Evolutionary conservation across 2,797 vertebrate species (phyloP), one percentile per base, ranked within the genome.

Genomic region (Xiphorhynchus erythropygius): DNA sequence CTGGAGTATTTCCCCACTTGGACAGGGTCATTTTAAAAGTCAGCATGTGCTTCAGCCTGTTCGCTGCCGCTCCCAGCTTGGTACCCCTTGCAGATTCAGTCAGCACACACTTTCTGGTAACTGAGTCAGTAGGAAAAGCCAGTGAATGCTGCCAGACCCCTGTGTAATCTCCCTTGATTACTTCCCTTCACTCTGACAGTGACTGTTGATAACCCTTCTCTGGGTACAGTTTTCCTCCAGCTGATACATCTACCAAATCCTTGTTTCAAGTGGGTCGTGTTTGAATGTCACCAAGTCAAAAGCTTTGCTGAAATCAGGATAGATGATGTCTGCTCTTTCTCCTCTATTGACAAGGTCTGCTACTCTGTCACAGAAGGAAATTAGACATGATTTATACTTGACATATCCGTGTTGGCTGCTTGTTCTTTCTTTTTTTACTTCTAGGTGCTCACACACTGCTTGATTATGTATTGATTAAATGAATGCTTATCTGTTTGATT

Each of bases 291-390:
- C 16, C 5, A 42, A 95, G 94, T 79, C 93, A 95, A 59, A 88
- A 95, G 88, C 88, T 92, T 95, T 96, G 86, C 94, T 90, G 88
- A 86, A 92, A 70, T 92, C 93, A 95, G 88, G 86, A 91, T 84
- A 89, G 90, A 96, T 96, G 95, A 95, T 95, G 92, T 89, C 95
- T 96, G 80, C 83, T 92, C 88, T 90, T 95, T 95, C 86, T 94
- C 88, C 80, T 90, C 68, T 93, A 74, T 95, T 95, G 95, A 94
- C 92, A 93, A 94, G 92, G 93, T 93, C 94, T 95, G 80, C 88
- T 95, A 42, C 88, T 70, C 81, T 95, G 94, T 77, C 94, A 89
- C 77, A 67, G 88, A 62, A 76, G 41, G 63, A 95, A 91, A 96
- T 96, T 67, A 90, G 86, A 94, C 63, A 90, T 91, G 84, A 95